Base-by-base conservation (phyloP, 2,797 vertebrate genomes). In the Heteromormyrus szaboi region DNA sequence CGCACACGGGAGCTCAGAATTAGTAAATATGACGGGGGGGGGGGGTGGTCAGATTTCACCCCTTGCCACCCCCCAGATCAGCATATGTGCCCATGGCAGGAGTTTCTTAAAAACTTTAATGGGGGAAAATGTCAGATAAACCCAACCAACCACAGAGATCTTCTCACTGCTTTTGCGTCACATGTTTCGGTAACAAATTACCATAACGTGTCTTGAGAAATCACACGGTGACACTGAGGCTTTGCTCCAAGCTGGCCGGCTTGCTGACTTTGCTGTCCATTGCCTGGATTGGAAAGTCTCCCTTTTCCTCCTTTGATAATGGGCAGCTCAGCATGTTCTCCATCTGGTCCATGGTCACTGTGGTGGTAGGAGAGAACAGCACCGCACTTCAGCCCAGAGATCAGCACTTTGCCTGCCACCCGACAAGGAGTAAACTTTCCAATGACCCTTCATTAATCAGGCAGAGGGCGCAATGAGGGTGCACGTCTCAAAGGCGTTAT, bases 241-340 rank as follows among this genome's bases (percentile, higher is more conserved):
- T 11, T 48, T 51, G 22, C 22, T 85, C 48, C 3, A 29, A 12
- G 85, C 0, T 12, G 51, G 50, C 0, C 3, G 51, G 33, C 6
- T 56, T 33, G 46, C 83, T 89, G 46, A 25, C 7, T 29, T 88
- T 84, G 44, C 3, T 25, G 72, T 53, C 0, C 1, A 93, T 94
- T 2, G 93, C 94, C 37, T 93, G 91, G 0, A 41, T 1, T 1
- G 68, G 54, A 25, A 51, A 91, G n/a, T 90, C 94, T 0, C 96
- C 96, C 0, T 89, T 91, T 54, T 96, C 96, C 44, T 96, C 96
- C 86, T 96, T 95, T 0, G 96, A 96, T 89, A 95, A 94, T 14
- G 93, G 95, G 91, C 93, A 96, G 91, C 94, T 95, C 86, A 37
- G 88, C 5, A 90, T 68, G 0, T 96, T 95, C 3, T 94, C 93